These are phyloP conservation scores for Sebastes ruberrimus DNA, from an alignment of 2,797 vertebrate genomes.

Conservation along the genomic window DNA sequence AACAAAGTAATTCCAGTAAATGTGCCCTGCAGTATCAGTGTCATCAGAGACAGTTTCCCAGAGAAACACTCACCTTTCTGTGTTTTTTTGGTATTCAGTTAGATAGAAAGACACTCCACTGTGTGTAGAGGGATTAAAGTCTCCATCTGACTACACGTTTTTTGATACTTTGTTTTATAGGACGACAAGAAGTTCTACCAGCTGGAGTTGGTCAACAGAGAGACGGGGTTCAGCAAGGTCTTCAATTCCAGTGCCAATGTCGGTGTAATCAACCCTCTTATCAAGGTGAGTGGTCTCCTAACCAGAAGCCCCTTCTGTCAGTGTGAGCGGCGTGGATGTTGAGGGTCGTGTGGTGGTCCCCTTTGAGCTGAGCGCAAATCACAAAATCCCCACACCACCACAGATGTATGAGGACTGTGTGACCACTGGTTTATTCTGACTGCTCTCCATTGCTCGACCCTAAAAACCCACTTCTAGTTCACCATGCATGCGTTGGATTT, in stretches of 20 bases:
- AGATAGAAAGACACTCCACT: background rate
- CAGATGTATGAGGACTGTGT: background rate
- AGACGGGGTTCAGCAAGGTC: constrained; percentile 97
- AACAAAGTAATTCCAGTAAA: background rate
- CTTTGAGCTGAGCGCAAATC: constrained; percentile 26
- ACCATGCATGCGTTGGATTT: no score
- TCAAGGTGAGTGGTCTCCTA: constrained; percentile 62
- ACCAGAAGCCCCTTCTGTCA: background rate
- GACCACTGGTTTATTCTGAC: background rate
- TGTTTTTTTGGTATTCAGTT: background rate
- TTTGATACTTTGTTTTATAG: constrained; percentile 69
- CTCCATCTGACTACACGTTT: background rate
- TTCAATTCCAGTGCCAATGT: constrained; percentile 97
- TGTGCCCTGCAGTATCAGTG: background rate
- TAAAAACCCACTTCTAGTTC: no score
- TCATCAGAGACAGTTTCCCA: background rate
- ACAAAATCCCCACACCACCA: background rate
- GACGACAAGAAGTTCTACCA: constrained; percentile 99
- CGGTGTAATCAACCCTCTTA: constrained; percentile 92
- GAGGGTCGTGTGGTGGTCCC: background rate
- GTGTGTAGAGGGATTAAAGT: background rate
- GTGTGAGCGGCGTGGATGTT: background rate
- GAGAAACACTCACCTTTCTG: background rate
- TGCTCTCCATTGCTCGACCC: background rate
- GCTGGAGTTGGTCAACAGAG: constrained; percentile 97